Evolutionary conservation across 2,888 invertebrate species (phyloP).

Genomic region (Melikaiella ostensackeni): DNA sequence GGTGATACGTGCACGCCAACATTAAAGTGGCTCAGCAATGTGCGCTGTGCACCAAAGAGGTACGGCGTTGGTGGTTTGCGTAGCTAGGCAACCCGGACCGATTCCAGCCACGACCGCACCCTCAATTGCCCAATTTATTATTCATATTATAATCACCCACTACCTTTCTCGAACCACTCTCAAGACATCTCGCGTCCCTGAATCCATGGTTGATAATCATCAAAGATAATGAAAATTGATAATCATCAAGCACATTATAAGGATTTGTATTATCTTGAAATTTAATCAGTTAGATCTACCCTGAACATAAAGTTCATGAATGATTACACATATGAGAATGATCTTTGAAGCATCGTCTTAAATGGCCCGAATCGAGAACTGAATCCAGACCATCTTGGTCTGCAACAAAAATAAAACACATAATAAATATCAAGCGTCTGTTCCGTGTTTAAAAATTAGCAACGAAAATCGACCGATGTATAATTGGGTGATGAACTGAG

Average conservation of each 20-base stretch:
- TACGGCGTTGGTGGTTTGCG: conserved; percentile 69
- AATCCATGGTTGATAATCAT: neutral
- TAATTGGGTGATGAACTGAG: too few species aligned
- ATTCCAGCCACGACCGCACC: conserved; percentile 73
- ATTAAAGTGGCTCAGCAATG: conserved; percentile 48
- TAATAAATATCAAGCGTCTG: too few species aligned
- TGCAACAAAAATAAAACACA: too few species aligned
- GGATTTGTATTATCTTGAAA: neutral
- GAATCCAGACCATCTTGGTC: neutral
- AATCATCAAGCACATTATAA: neutral
- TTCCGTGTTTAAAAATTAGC: too few species aligned
- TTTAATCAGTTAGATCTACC: neutral
- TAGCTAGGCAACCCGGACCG: conserved; percentile 72
- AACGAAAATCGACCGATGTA: too few species aligned
- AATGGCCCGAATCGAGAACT: neutral
- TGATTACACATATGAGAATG: neutral
- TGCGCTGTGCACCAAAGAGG: conserved; percentile 56
- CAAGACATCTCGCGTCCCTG: neutral
- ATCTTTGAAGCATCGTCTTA: neutral
- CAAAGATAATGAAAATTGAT: conserved; percentile 7
- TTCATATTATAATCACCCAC: conserved; percentile 62
- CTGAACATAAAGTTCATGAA: neutral
- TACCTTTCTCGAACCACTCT: neutral
- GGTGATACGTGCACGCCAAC: conserved; percentile 55
- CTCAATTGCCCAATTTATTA: conserved; percentile 73